Percentiles rank a stretch among this genome's conserved stretches.
Evolutionary conservation across 2,113 vertebrate species (phyloP).

Genomic region (Notothenia coriiceps): DNA sequence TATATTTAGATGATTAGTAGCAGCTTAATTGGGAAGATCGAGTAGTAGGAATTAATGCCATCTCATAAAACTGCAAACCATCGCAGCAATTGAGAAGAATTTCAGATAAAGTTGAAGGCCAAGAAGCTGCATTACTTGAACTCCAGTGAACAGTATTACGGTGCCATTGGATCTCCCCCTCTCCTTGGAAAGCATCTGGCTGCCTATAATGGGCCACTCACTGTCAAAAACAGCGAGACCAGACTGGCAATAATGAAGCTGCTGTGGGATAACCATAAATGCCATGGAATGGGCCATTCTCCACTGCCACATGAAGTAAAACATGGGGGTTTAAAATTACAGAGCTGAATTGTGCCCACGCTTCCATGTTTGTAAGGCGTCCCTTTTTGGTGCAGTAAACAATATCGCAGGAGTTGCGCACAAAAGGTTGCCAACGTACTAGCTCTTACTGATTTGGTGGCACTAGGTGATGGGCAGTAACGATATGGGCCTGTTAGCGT

Average conservation of each 20-base stretch:
- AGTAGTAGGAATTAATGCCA: background rate
- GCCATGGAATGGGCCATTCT: background rate
- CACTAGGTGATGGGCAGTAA: background rate
- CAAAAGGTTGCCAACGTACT: background rate
- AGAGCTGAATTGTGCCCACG: background rate
- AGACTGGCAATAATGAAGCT: conserved; percentile 25
- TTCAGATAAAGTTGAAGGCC: conserved; percentile 29
- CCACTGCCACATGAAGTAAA: no score
- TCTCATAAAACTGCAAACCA: conserved; percentile 11
- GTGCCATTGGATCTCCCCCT: background rate
- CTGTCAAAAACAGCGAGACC: conserved; percentile 14
- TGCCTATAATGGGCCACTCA: conserved; percentile 32
- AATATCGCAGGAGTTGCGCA: background rate
- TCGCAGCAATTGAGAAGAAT: conserved; percentile 1
- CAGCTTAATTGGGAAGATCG: background rate
- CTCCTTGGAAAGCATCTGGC: conserved; percentile 49
- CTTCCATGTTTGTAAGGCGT: background rate
- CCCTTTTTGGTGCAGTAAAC: no score
- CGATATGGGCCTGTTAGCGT: background rate
- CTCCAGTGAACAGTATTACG: background rate
- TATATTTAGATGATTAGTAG: background rate
- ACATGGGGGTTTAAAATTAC: background rate
- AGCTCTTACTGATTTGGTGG: background rate
- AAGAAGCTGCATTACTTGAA: conserved; percentile 39
- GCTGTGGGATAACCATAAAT: conserved; percentile 19